These are phyloP conservation scores for Acrobeloides nanus DNA, from an alignment of 2,888 invertebrate species.

Conservation along the genomic window DNA sequence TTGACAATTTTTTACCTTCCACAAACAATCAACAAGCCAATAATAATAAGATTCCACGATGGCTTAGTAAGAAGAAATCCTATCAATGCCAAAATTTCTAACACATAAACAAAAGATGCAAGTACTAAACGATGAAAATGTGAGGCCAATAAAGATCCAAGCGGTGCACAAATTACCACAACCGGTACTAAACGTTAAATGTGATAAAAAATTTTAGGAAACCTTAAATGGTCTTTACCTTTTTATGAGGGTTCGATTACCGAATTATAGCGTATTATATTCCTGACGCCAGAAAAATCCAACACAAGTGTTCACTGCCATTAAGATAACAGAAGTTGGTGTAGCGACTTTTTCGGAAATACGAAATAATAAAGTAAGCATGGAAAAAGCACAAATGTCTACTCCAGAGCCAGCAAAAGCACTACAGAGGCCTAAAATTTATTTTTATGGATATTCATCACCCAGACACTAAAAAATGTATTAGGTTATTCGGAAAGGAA, in stretches of 20 bases:
- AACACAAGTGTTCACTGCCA: constrained; percentile 29
- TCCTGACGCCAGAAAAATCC: constrained; percentile 31
- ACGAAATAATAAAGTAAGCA: constrained; percentile 21
- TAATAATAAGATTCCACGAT: constrained; percentile 5
- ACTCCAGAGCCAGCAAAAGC: constrained; percentile 17
- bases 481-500: no score
- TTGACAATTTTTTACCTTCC: no score
- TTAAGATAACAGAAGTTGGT: constrained; percentile 42
- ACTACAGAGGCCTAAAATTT: constrained; percentile 12
- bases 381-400: constrained; percentile 21
- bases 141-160: constrained; percentile 35
- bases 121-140: constrained; percentile 38
- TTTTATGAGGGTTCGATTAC: no score
- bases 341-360: constrained; percentile 40
- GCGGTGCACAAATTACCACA: constrained; percentile 26
- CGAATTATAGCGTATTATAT: no score
- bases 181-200: constrained; percentile 18
- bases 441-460: neutral
- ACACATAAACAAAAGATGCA: constrained; percentile 34
- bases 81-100: constrained; percentile 20
- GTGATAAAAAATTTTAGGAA: neutral
- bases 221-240: no score
- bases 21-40: constrained; percentile 17
- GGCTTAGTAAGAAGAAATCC: constrained; percentile 22
- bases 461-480: neutral